These are phyloP conservation scores for Seira musarum DNA, from an alignment of 2,888 invertebrate species.

Conservation along the genomic window DNA sequence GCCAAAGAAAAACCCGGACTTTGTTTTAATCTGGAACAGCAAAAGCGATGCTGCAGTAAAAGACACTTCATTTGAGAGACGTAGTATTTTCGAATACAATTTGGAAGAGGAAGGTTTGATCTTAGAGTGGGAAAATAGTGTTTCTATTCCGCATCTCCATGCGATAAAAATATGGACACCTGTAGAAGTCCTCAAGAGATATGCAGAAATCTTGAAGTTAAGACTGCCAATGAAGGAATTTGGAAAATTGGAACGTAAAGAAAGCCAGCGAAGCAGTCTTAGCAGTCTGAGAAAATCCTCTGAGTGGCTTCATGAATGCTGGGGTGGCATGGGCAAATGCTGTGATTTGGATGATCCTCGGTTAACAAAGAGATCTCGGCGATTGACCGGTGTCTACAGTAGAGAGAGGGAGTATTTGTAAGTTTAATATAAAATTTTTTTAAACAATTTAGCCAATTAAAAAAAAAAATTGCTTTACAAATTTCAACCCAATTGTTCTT, in stretches of 20 bases:
- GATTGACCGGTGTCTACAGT: slow-evolving; percentile 90
- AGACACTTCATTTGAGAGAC: slow-evolving; percentile 26
- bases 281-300: not conserved
- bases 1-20: slow-evolving; percentile 45
- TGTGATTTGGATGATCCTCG: slow-evolving; percentile 3
- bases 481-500: too few relatives aligned
- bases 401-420: slow-evolving; percentile 93
- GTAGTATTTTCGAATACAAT: slow-evolving; percentile 69
- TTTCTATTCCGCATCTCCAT: slow-evolving; percentile 70
- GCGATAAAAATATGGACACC: slow-evolving; percentile 90
- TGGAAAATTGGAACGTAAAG: slow-evolving; percentile 60
- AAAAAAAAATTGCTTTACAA: too few relatives aligned
- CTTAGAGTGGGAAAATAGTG: slow-evolving; percentile 67
- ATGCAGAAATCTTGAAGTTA: slow-evolving; percentile 92
- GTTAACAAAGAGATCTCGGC: slow-evolving; percentile 81
- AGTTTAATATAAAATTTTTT: slow-evolving; percentile 74
- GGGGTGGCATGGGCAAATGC: not conserved
- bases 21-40: slow-evolving; percentile 65
- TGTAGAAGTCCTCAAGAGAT: slow-evolving; percentile 84
- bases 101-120: slow-evolving; percentile 70
- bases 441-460: too few relatives aligned
- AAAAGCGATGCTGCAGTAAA: slow-evolving; percentile 38
- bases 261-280: not conserved
- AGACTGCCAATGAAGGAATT: slow-evolving; percentile 95
- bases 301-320: not conserved